These are phyloP conservation scores for Epinephelus lanceolatus DNA, from an alignment of 2,113 vertebrate genomes.

Conservation along the genomic window DNA sequence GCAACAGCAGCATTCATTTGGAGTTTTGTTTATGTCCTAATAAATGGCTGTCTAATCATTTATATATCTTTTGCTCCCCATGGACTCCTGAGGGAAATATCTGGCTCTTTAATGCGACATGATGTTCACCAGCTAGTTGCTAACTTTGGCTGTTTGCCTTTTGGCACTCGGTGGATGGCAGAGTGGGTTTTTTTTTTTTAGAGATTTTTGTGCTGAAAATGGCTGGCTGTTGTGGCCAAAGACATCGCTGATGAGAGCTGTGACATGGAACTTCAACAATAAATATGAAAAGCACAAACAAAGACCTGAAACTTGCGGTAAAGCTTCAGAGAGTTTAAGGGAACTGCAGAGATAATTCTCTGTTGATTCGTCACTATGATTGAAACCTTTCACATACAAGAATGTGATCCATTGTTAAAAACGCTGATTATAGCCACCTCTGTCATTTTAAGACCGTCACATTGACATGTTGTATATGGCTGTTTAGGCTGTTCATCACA, in stretches of 20 bases:
- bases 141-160: background rate
- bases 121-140: background rate
- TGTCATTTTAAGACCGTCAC: constrained; percentile 18
- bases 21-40: background rate
- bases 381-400: background rate
- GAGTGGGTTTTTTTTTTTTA: background rate
- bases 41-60: background rate
- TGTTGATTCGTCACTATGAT: background rate
- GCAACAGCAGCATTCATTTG: background rate
- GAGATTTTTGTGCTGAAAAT: background rate
- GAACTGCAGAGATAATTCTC: background rate
- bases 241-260: background rate
- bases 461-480: background rate
- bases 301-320: constrained; percentile 1
- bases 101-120: background rate
- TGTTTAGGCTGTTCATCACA: constrained; percentile 31
- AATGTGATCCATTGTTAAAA: constrained; percentile 19
- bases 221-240: background rate
- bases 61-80: background rate
- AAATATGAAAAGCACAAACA: background rate
- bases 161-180: background rate
- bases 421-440: background rate
- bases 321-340: background rate
- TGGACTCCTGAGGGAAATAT: background rate
- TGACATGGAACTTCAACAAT: background rate